Conservation (phyloP, 2,797 vertebrate genomes). For the Botia almorhae region DNA sequence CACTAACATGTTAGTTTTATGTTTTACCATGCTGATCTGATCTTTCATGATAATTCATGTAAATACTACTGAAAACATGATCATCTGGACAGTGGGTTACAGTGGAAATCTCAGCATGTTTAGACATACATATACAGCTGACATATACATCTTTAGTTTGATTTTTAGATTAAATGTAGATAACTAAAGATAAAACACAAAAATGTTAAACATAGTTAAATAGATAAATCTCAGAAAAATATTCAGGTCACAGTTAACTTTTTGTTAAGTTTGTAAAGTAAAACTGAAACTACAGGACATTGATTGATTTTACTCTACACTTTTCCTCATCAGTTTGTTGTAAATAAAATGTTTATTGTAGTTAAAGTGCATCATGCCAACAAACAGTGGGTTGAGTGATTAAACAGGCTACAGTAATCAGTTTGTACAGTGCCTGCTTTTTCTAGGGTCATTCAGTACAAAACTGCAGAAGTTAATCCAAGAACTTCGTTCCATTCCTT, state of each 20-base stretch:
- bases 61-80: neutral
- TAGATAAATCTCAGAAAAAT: too few species aligned
- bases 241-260: too few species aligned
- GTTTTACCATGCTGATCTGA: neutral
- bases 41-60: conserved; percentile 6
- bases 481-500: conserved; percentile 12
- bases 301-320: neutral
- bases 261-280: neutral
- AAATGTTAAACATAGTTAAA: too few species aligned
- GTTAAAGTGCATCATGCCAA: neutral
- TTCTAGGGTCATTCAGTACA: neutral
- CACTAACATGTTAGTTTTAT: neutral
- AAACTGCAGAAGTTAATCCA: neutral
- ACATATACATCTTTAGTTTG: neutral
- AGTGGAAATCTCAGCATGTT: neutral
- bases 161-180: too few species aligned
- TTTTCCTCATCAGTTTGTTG: neutral
- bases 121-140: neutral
- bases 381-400: neutral
- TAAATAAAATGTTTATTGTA: neutral
- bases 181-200: too few species aligned
- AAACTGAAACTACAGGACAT: neutral
- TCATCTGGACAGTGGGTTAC: neutral
- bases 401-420: neutral
- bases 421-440: neutral